Base-by-base conservation (phyloP, 1,140 invertebrate species). In the Sitophilus oryzae region DNA sequence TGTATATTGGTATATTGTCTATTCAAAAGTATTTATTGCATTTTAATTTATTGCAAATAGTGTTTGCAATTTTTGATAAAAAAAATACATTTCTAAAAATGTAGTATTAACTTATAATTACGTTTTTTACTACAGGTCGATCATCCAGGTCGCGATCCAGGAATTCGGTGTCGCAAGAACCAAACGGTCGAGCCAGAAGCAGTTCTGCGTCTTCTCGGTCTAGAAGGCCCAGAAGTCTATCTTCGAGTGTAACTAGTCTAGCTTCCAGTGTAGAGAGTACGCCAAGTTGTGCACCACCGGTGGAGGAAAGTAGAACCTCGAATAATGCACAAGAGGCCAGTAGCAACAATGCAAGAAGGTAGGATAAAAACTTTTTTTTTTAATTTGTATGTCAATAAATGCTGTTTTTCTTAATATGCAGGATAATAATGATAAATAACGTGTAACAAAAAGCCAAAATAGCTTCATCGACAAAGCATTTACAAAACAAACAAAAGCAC, bases 231-330 rank as follows among this genome's bases (percentile, higher is more conserved):
- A 63, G 62, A 40, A 71, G 69, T 57, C 40, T 67, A 22, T 71
- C 69, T 25, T 68, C 65, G 2, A 70, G 66, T 43, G 68, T 58
- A 30, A 64, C 67, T 8, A 71, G 69, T 57, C 38, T 71, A 1
- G 62, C 65, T 10, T 69, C 68, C 8, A 71, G 64, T 42, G 61
- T 70, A 18, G 68, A 71, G 36, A 66, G 56, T 30, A 55, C 62
- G 3, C 58, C 61, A 4, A 66, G 63, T 48, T 64, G 65, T 14
- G 25, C 42, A 38, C 49, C 49, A 15, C 38, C 19, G 0, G 11
- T 40, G 37, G 5, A 46, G 10, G 22, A 11, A 46, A 16, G 8
- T 34, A 46, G 22, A 5, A 34, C 21, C 10, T 22, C 10, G 23
- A 18, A 10, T 16, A 38, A n/a, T 14, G 15, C 2, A 5, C 6